Percentiles rank a stretch among this genome's conserved stretches.
These are phyloP conservation scores for Drosophila austrosaltans DNA, from an alignment of 2,888 invertebrate genomes.

Conservation along the genomic window DNA sequence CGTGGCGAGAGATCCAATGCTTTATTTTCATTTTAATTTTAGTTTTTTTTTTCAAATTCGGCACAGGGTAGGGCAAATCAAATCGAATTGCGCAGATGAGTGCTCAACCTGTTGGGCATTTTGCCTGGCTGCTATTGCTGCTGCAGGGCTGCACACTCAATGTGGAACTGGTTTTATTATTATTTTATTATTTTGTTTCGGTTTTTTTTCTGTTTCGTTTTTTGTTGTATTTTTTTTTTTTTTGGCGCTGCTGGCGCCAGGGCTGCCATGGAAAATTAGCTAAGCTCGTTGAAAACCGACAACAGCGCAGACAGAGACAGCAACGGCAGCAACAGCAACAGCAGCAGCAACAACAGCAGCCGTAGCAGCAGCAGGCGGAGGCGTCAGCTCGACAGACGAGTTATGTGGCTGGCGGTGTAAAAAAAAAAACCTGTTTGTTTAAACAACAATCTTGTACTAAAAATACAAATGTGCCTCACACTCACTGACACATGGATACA, in stretches of 20 bases:
- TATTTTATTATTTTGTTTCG: conserved; percentile 4
- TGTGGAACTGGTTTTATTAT: conserved; percentile 15
- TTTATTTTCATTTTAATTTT: neutral
- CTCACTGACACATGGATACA: conserved; percentile 23
- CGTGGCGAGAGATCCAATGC: conserved; percentile 49
- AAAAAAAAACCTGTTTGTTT: conserved; percentile 75
- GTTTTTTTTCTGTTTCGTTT: neutral
- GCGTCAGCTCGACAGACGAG: conserved; percentile 65
- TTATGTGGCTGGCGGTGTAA: conserved; percentile 77
- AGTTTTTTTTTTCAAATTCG: neutral
- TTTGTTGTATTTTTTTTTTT: neutral
- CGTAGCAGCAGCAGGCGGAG: conserved; percentile 42
- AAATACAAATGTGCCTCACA: conserved; percentile 69
- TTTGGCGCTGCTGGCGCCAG: conserved; percentile 61
- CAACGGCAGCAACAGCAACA: conserved; percentile 43
- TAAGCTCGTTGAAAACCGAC: conserved; percentile 77
- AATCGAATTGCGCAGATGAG: conserved; percentile 12
- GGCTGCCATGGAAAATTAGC: conserved; percentile 76
- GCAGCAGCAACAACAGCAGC: conserved; percentile 13
- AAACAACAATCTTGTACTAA: conserved; percentile 80
- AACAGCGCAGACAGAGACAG: conserved; percentile 67
- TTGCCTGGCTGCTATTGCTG: neutral
- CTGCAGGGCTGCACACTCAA: conserved; percentile 11
- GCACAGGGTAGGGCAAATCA: conserved; percentile 11
- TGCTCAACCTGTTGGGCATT: conserved; percentile 24